A percentile compares a stretch with the other conserved stretches of the same genome.
These are phyloP conservation scores for Lutraria lutraria DNA, from an alignment of 2,888 invertebrate genomes.

Conservation along the genomic window DNA sequence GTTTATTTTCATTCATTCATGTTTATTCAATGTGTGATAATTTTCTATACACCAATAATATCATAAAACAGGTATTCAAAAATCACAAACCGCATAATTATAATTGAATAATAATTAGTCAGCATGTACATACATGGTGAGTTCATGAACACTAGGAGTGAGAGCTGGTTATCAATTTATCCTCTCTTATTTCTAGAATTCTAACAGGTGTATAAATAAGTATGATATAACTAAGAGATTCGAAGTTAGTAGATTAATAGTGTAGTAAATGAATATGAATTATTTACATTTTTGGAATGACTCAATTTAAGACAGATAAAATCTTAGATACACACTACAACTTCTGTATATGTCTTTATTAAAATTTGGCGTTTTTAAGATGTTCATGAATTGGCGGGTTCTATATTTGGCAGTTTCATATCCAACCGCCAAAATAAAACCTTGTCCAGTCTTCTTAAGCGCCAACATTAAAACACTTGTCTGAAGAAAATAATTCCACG, in stretches of 20 bases:
- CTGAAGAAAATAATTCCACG: too few relatives aligned
- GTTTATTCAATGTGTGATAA: slow-evolving; percentile 49
- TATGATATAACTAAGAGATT: background rate
- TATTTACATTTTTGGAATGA: background rate
- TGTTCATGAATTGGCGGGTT: too few relatives aligned
- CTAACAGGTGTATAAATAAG: background rate
- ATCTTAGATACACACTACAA: too few relatives aligned
- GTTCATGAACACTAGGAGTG: background rate
- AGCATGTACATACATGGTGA: background rate
- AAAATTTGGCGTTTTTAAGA: too few relatives aligned
- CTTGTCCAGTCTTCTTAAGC: too few relatives aligned
- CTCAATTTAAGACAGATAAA: too few relatives aligned
- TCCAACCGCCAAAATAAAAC: too few relatives aligned
- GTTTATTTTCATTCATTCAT: slow-evolving; percentile 67
- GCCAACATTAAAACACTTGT: too few relatives aligned
- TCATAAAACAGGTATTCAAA: slow-evolving; percentile 4
- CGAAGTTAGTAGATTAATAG: background rate
- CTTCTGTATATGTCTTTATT: too few relatives aligned
- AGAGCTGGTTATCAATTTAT: background rate
- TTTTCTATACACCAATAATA: slow-evolving; percentile 35
- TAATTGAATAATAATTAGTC: slow-evolving; percentile 15
- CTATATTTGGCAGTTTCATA: too few relatives aligned
- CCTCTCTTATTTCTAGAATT: background rate
- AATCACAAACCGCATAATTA: slow-evolving; percentile 9
- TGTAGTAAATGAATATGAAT: background rate